These are phyloP conservation scores for Eurypyga helias DNA, from an alignment of 2,113 vertebrate genomes.

Conservation along the genomic window DNA sequence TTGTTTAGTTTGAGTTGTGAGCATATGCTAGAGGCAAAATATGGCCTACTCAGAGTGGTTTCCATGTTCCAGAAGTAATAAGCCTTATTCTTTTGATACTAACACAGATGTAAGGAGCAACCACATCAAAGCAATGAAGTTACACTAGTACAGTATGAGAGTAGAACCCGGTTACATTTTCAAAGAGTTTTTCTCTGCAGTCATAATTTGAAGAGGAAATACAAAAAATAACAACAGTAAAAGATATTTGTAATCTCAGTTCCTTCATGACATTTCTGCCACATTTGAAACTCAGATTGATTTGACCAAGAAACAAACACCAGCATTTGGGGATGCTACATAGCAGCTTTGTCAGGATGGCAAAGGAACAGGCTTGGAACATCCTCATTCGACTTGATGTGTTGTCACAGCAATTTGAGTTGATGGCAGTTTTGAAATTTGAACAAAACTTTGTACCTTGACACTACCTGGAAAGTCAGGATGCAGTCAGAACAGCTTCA, in stretches of 20 bases:
- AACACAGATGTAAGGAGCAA: background rate
- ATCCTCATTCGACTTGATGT: constrained; percentile 17
- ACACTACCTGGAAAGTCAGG: constrained; percentile 26
- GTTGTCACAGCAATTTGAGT: constrained; percentile 56
- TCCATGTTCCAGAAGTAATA: background rate
- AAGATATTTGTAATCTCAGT: background rate
- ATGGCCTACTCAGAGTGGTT: background rate
- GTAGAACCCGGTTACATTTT: background rate
- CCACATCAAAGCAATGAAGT: background rate
- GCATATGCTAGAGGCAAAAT: background rate
- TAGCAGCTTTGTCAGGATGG: constrained; percentile 46
- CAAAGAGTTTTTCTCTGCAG: background rate
- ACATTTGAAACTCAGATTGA: background rate
- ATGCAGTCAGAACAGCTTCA: constrained; percentile 56
- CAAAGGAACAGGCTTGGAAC: background rate
- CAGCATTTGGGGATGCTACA: constrained; percentile 22
- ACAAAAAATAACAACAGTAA: background rate
- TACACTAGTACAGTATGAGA: background rate
- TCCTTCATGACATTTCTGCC: background rate
- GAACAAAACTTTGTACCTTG: constrained; percentile 40
- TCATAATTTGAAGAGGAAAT: background rate
- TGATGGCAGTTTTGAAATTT: constrained; percentile 22
- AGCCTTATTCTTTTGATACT: background rate
- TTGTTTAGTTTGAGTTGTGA: background rate
- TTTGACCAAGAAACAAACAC: constrained; percentile 24